Evolutionary conservation across 2,797 vertebrate genomes (phyloP).

Genomic region (Florisuga fusca): DNA sequence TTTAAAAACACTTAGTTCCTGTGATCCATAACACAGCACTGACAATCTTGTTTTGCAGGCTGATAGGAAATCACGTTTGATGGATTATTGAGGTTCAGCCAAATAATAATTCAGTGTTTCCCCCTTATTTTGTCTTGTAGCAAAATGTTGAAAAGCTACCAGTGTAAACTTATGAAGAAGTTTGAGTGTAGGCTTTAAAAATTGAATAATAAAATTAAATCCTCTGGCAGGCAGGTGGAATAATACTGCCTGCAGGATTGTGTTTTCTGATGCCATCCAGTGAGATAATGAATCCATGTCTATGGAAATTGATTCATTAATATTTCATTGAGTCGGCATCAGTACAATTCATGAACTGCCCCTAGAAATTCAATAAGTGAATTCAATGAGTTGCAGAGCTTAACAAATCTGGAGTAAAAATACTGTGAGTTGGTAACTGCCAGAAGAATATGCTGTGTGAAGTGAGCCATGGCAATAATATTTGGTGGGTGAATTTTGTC

Average conservation of each 20-base stretch:
- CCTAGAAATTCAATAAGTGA: slow-evolving; percentile 78
- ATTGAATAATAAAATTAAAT: slow-evolving; percentile 55
- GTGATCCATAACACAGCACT: neutral
- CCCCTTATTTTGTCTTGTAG: slow-evolving; percentile 28
- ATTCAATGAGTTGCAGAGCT: slow-evolving; percentile 73
- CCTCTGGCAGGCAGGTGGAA: slow-evolving; percentile 66
- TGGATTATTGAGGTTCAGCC: slow-evolving; percentile 19
- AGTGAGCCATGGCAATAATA: neutral
- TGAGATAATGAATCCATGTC: slow-evolving; percentile 78
- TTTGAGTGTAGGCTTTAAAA: slow-evolving; percentile 32
- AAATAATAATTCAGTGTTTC: slow-evolving; percentile 36
- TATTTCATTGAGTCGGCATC: slow-evolving; percentile 79
- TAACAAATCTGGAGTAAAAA: slow-evolving; percentile 66
- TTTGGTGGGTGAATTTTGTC: neutral
- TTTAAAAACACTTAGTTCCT: neutral
- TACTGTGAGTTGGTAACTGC: neutral
- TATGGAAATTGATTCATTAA: slow-evolving; percentile 83
- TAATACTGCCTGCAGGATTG: slow-evolving; percentile 66
- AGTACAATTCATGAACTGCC: slow-evolving; percentile 75
- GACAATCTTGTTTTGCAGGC: neutral
- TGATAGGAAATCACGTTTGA: neutral
- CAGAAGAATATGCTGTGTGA: neutral
- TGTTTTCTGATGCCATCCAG: slow-evolving; percentile 75
- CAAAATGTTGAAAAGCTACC: slow-evolving; percentile 46
- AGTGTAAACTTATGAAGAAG: slow-evolving; percentile 51